Evolutionary conservation across 2,888 invertebrate genomes (phyloP), one percentile per base, ranked within the genome.

Genomic region (Tenthredo livida): DNA sequence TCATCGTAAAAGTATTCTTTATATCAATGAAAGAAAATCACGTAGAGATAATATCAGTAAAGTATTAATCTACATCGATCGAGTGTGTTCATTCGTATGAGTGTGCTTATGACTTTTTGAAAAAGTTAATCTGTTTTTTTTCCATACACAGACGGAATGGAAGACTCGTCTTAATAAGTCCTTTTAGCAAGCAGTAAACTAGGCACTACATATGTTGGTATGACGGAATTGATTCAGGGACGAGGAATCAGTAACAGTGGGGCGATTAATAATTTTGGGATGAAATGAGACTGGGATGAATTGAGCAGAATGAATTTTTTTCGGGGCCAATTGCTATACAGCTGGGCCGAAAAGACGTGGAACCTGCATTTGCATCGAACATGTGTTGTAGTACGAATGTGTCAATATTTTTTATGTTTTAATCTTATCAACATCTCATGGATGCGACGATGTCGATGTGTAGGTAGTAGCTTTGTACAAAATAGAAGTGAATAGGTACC

Each of bases 371-470:
- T 29, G 29, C 65, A 12, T 12, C 15, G 29, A 29, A 29, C 9
- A 29, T 37, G 37, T 37, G 70, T 1, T 70, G 25, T 7, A 6
- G 37, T 70, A 37, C 37, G 29, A 17, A 70, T n/a, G 70, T 70
- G 70, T 33, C 29, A 70, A 33, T 70, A 10, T 70, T 70, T 70
- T 15, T 17, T 33, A 70, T 37, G 12, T 29, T 70, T n/a, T 17
- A 33, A 70, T 70, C 70, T 70, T 70, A 70, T 70, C 70, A 70
- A 70, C 5, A 37, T 25, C 17, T 7, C 21, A 72, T 43, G 72
- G 72, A 72, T n/a, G 40, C 12, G 37, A 43, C 7, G 0, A 12
- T 40, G 12, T 12, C 12, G 21, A 43, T 72, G 54, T 50, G 43
- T 73, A 43, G 5, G n/a, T n/a, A n/a, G 29, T 43, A 10, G 40